Conservation (phyloP, 2,888 invertebrate genomes). For the Calliopum simillimum region DNA sequence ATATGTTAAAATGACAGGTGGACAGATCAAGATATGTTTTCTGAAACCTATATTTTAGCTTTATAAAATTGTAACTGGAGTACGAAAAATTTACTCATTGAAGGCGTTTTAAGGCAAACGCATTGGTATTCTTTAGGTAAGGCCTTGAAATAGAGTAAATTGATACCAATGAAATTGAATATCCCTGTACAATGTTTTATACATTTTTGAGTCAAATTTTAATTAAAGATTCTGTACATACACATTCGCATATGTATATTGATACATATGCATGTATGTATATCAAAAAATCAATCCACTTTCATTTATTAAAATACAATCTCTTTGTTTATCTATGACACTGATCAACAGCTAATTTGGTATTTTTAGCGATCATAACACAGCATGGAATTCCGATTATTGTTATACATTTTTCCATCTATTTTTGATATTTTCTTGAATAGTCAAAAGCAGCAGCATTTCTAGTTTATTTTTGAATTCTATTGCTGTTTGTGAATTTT, state of each 20-base stretch:
- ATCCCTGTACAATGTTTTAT: neutral
- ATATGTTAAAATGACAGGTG: too few species aligned
- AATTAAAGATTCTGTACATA: too few species aligned
- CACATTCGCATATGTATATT: neutral
- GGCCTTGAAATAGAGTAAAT: neutral
- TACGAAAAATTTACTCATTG: too few species aligned
- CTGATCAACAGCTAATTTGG: neutral
- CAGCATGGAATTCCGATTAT: constrained; percentile 32
- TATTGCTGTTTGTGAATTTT: constrained; percentile 26
- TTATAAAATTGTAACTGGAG: too few species aligned
- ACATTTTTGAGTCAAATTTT: neutral
- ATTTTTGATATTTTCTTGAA: neutral
- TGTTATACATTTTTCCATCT: constrained; percentile 21
- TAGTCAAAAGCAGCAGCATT: constrained; percentile 17
- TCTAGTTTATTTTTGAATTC: constrained; percentile 26
- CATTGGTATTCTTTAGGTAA: too few species aligned
- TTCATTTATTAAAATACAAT: neutral
- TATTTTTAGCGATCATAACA: constrained; percentile 24
- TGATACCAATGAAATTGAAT: neutral
- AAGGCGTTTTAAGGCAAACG: too few species aligned
- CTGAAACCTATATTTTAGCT: too few species aligned
- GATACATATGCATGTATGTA: neutral
- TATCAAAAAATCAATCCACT: neutral
- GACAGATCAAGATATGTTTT: too few species aligned
- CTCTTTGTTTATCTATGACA: neutral